These are phyloP conservation scores for Tapirus terrestris DNA, from an alignment of 2,113 vertebrate species.

Conservation along the genomic window DNA sequence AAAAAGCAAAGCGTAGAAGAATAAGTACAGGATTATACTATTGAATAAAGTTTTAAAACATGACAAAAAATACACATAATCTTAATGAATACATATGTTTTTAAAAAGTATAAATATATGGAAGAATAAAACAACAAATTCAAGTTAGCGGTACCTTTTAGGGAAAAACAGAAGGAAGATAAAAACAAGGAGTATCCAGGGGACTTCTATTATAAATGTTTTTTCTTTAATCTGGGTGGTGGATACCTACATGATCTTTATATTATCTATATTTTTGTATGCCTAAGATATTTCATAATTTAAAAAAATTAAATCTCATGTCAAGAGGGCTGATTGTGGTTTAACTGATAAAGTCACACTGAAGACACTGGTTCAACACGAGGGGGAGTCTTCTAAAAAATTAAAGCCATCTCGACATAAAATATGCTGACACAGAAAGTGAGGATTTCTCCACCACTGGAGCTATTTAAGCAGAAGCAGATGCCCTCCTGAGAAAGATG, in stretches of 20 bases:
- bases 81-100: background rate
- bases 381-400: background rate
- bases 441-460: background rate
- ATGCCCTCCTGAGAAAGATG: background rate
- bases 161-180: background rate
- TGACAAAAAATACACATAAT: background rate
- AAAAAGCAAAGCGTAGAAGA: background rate
- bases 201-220: background rate
- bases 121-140: background rate
- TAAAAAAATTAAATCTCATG: background rate
- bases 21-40: background rate
- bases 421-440: background rate
- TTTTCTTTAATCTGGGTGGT: background rate
- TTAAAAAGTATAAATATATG: background rate
- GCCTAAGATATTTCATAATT: background rate
- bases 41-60: background rate
- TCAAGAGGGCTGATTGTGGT: background rate
- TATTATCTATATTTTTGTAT: background rate
- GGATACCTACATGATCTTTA: background rate
- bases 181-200: background rate
- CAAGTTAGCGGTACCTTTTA: background rate
- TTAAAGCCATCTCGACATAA: background rate
- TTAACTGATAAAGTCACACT: background rate
- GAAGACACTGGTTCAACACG: background rate
- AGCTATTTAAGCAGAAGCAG: background rate